Evolutionary conservation across 2,113 vertebrate species (phyloP), one percentile per base, ranked within the genome.

Genomic region (Zingel zingel): DNA sequence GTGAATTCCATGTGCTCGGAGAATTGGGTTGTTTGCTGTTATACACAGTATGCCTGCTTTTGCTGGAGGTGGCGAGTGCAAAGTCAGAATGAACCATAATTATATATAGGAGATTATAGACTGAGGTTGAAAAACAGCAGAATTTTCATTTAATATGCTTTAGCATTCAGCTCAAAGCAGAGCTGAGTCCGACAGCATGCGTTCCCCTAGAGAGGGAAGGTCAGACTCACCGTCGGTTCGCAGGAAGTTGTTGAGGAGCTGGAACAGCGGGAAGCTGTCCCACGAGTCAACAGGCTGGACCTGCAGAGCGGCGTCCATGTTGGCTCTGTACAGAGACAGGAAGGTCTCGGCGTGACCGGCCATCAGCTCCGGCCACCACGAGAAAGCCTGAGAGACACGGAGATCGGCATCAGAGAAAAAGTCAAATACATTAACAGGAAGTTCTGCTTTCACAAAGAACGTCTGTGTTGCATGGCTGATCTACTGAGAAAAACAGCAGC

Each of bases 201-300:
- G 45, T 15, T 14, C 25, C 11, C 16, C 7, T 0, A 5, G 3
- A 23, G 48, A 12, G n/a, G 23, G 45, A 71, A 36, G 18, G 2
- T 16, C 5, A 51, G 43, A 93, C 98, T 98, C 93, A 99, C 98
- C 66, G 77, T 99, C 98, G 56, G 93, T 96, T 83, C 95, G 94
- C 80, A 99, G 96, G 93, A 96, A 97, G 78, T 98, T 99, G 94
- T 99, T 99, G 86, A 98, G 95, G 51, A 99, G 95, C 84, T 99
- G 98, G 91, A 99, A 99, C 72, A 99, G 96, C 1, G 98, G 98
- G 87, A 99, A 99, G 88, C 97, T 98, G 89, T 97, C 96, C 98
- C 98, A 99, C 53, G 97, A 99, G 88, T 99, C 98, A 0, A 96
- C 95, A 0, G 96, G 96, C 86, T 99, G 98, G 21, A 95, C 94